Evolutionary conservation across 2,888 invertebrate genomes (phyloP).

Genomic region (Athalia rosae): DNA sequence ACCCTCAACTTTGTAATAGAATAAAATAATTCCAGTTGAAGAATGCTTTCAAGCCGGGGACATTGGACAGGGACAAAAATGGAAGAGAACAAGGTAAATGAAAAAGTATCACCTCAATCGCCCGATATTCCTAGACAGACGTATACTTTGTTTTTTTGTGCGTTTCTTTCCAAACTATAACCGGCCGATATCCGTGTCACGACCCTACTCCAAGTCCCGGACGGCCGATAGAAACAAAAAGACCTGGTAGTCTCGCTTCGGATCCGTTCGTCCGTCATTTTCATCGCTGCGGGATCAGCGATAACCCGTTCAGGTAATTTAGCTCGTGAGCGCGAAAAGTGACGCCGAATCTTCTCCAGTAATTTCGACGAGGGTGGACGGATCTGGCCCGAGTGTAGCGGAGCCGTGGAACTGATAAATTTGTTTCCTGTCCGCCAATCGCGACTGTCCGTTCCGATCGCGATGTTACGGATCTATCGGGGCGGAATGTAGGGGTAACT

Average conservation of each 20-base stretch:
- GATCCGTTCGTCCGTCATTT: slow-evolving; percentile 1
- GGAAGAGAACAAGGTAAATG: too few relatives aligned
- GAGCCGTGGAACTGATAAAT: slow-evolving; percentile 28
- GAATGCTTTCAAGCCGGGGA: too few relatives aligned
- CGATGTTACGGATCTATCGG: too few relatives aligned
- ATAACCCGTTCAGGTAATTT: slow-evolving; percentile 6
- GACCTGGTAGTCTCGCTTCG: background rate
- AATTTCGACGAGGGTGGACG: slow-evolving; percentile 37
- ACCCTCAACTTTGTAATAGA: too few relatives aligned
- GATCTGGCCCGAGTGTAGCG: slow-evolving; percentile 3
- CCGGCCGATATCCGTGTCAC: too few relatives aligned
- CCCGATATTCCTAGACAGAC: too few relatives aligned
- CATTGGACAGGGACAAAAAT: too few relatives aligned
- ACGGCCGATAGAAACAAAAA: background rate
- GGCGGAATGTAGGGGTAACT: background rate
- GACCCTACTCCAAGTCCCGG: too few relatives aligned
- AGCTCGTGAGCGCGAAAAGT: background rate
- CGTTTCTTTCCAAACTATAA: too few relatives aligned
- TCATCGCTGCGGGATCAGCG: background rate
- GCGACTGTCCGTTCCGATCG: slow-evolving; percentile 10
- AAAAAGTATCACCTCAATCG: too few relatives aligned
- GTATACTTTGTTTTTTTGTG: too few relatives aligned
- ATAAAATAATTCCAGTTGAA: too few relatives aligned
- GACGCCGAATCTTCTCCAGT: slow-evolving; percentile 26
- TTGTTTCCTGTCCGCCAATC: slow-evolving; percentile 3